Conservation (phyloP, 2,797 vertebrate species). For the Lophotriccus pileatus region DNA sequence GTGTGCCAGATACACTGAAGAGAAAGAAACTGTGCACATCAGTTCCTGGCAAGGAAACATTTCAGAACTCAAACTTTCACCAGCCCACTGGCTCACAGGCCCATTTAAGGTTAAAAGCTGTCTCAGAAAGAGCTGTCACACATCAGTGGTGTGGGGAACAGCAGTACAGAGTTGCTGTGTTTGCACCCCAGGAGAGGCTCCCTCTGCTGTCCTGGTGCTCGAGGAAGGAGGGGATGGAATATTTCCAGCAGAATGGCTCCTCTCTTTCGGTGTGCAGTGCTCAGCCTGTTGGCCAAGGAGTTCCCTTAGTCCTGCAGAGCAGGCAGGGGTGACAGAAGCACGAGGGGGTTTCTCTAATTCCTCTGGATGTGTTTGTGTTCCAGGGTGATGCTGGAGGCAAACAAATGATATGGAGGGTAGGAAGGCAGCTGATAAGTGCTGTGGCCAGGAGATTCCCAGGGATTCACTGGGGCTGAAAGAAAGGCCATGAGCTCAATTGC, state of each 20-base stretch:
- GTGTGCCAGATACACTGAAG: not conserved
- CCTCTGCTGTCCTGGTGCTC: not conserved
- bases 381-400: not conserved
- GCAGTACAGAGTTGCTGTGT: not conserved
- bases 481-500: not conserved
- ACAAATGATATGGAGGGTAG: rapidly evolving
- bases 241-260: not conserved
- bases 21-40: not conserved
- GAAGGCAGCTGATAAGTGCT: not conserved
- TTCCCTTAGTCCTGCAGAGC: no score
- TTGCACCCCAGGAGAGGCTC: not conserved
- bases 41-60: not conserved
- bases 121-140: not conserved
- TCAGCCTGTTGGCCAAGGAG: not conserved
- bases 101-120: not conserved
- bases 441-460: not conserved
- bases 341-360: not conserved
- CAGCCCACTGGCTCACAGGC: not conserved
- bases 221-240: not conserved
- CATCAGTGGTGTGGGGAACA: not conserved
- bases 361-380: not conserved
- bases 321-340: not conserved
- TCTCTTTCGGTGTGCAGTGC: not conserved
- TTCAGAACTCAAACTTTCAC: not conserved
- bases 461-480: not conserved